Base-by-base conservation (phyloP, 2,888 invertebrate genomes). In the Oligia latruncula region DNA sequence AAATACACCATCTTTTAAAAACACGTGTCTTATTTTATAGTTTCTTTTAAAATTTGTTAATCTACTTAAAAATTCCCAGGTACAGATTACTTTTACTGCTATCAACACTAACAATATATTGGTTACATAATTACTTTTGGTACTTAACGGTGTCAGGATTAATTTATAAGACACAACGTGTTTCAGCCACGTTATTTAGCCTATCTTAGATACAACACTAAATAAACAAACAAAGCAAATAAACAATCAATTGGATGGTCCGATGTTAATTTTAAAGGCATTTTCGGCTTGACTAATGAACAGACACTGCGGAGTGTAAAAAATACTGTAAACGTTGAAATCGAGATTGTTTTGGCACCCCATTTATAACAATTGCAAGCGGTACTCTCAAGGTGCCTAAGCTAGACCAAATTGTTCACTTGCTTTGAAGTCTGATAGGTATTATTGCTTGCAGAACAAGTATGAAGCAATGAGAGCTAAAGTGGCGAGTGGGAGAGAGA, bases 401-500 rank as follows among this genome's bases (percentile, higher is more conserved):
- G 81, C 83, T 80, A 82, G 71, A 85, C 86, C 84, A 74, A 83
- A 84, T 83, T 87, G 86, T 89, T 90, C 71, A 88, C 82, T 85
- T 89, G 88, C 89, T 90, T 88, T 88, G 83, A 77, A 78, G 66
- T 74, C 72, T 78, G n/a, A 75, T 72, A 68, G 71, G 58, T 87
- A 91, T 95, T 95, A 96, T 89, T 96, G 95, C 83, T 96, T 95
- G 90, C 92, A 94, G 86, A 93, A 90, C 23, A 96, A 83, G 89
- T 95, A 96, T 8, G 95, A 92, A 65, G 93, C 93, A 58, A 95
- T 64, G 17, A 95, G 91, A 4, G 95, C 93, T 60, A 95, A 71
- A 62, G 93, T 85, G 17, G 95, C 95, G 11, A 97, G 90, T 20
- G 96, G 95, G 75, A 95, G 83, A 9, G 96, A 96, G 78, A 94